Conservation (phyloP, 2,113 vertebrate genomes). For the Varanus salvator region DNA sequence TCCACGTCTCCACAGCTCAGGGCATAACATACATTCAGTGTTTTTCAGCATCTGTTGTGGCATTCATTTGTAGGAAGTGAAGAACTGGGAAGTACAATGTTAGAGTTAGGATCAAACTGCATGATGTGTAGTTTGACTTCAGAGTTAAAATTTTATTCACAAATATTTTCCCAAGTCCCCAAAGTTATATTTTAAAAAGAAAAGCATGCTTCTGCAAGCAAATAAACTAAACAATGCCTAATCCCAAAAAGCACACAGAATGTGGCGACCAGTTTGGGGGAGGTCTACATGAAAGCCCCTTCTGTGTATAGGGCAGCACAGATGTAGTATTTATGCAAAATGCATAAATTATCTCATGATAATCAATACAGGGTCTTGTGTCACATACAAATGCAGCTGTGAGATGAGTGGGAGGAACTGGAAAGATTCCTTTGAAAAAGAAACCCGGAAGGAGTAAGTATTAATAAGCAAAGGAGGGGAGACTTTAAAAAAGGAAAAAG, state of each 20-base stretch:
- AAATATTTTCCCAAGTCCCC: neutral
- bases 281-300: no score
- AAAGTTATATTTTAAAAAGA: neutral
- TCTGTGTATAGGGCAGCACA: no score
- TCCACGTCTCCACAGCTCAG: accelerated
- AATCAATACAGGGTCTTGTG: no score
- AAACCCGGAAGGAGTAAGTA: no score
- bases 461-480: no score
- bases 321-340: no score
- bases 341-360: no score
- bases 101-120: neutral
- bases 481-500: no score
- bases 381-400: no score
- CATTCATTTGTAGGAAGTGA: neutral
- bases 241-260: neutral
- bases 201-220: neutral
- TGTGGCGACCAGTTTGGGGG: no score
- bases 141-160: neutral
- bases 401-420: no score
- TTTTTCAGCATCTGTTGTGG: neutral
- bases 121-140: neutral
- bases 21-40: neutral
- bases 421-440: no score
- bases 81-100: neutral
- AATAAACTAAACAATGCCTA: neutral